Conservation (phyloP, 2,888 invertebrate genomes). For the Tolmerus cingulatus region DNA sequence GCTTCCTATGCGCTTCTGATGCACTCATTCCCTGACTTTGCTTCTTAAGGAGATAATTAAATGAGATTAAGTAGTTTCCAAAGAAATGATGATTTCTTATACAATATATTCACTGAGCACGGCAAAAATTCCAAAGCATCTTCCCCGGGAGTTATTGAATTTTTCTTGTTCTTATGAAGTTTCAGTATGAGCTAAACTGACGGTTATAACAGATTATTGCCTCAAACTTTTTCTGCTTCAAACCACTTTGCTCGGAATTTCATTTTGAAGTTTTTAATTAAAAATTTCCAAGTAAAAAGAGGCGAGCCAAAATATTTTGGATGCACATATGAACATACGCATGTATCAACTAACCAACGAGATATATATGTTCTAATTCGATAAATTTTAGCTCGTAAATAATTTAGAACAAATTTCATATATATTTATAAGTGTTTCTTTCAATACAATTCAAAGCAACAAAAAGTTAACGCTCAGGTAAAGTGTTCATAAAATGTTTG, state of each 20-base stretch:
- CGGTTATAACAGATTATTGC: not conserved
- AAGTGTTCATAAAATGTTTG: slow-evolving; percentile 20
- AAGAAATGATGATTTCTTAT: slow-evolving; percentile 15
- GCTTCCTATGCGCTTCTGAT: not conserved
- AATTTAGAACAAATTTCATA: not conserved
- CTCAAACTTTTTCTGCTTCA: not conserved
- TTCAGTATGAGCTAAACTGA: not conserved
- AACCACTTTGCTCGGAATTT: not conserved
- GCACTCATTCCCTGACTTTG: not conserved
- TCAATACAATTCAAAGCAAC: not conserved
- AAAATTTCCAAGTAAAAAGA: not conserved
- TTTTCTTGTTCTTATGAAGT: not conserved
- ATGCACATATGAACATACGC: not conserved
- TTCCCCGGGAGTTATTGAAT: not conserved
- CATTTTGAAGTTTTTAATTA: not conserved
- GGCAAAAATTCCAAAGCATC: not conserved
- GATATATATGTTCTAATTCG: not conserved
- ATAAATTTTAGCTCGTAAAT: not conserved
- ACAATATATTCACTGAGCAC: not conserved
- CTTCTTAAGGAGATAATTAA: slow-evolving; percentile 1
- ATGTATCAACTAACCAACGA: not conserved
- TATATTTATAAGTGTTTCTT: not conserved
- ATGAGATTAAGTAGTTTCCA: slow-evolving; percentile 15
- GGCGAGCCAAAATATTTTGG: not conserved
- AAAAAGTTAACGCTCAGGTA: slow-evolving; percentile 14